Base-by-base conservation (phyloP, 2,113 vertebrate genomes). In the Trogon surrucura region DNA sequence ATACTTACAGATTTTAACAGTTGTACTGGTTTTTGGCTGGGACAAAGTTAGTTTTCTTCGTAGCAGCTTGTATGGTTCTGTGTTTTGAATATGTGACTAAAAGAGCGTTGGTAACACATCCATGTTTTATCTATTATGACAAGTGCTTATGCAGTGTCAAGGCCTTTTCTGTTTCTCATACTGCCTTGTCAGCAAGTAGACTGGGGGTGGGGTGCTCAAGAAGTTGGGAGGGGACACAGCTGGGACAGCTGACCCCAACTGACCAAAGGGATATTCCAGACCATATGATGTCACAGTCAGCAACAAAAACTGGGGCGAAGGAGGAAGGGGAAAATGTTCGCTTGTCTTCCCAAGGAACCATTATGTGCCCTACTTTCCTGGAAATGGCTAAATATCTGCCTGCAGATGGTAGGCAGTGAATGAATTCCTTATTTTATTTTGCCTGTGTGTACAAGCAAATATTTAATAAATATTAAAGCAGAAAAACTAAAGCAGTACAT, bases 1-100 rank as follows among this genome's bases (percentile, higher is more conserved):
- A 97, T 72, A 95, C 58, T 91, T 89, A 94, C 60, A 96, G 67
- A 96, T 96, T 92, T 92, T 91, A 96, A 96, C 90, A 97, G 93
- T 91, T 75, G 69, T 45, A 65, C 57, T 71, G 64, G 4, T 41
- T 54, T 81, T 81, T 86, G 38, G 21, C 29, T 89, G 45, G n/a
- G 32, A 93, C 29, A 53, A 62, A 81, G 53, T 58, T 85, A 30
- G 20, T 51, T 93, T 81, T 85, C 57, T 90, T 70, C 54, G 69
- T 38, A 70, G 74, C 11, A 80, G 32, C 50, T 89, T 62, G 48
- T 64, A 85, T 17, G 44, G 54, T 79, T 56, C 69, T 85, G 26
- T 61, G 62, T 57, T 89, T 80, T 80, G 36, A 32, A 89, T 80
- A 64, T 93, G 62, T 64, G 62, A 80, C 32, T 15, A 58, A 69